These are phyloP conservation scores for Scophthalmus maximus DNA, from an alignment of 2,113 vertebrate species.

Conservation along the genomic window DNA sequence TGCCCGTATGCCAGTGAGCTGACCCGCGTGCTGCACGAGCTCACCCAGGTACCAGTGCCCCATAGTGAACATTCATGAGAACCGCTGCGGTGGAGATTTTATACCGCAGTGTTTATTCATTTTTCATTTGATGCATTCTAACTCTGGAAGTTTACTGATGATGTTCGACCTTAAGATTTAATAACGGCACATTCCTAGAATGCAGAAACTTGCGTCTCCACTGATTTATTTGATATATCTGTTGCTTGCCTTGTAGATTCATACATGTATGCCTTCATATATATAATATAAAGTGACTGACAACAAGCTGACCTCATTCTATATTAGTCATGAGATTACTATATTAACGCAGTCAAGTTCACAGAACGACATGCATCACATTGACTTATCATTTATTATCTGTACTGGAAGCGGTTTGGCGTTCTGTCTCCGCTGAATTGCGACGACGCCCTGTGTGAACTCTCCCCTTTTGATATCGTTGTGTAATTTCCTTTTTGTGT, in stretches of 20 bases:
- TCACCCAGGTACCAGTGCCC: conserved; percentile 85
- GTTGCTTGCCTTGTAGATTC: conserved; percentile 31
- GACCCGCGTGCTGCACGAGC: conserved; percentile 88
- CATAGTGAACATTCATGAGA: no score
- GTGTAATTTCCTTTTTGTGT: conserved; percentile 11
- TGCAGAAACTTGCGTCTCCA: neutral
- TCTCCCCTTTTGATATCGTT: neutral
- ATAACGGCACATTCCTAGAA: conserved; percentile 13
- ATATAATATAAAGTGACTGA: conserved; percentile 15
- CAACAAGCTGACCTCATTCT: neutral
- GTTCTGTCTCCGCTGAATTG: conserved; percentile 10
- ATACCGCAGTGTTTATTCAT: neutral
- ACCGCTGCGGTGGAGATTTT: neutral
- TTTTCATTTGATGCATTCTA: neutral
- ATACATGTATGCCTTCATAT: conserved; percentile 11
- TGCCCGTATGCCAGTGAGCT: conserved; percentile 89
- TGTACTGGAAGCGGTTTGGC: neutral
- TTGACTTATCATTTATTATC: conserved; percentile 11
- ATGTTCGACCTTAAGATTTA: neutral
- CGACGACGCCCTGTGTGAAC: neutral
- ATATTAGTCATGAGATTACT: conserved; percentile 24
- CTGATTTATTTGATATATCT: conserved; percentile 1
- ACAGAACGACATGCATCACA: conserved; percentile 6
- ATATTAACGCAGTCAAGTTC: conserved; percentile 28
- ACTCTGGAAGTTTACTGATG: neutral